A percentile compares a stretch with the other conserved stretches of the same genome.
phyloP scores from a whole-genome alignment of 2,797 vertebrate species.

The Enteromius unitaeniatus region DNA sequence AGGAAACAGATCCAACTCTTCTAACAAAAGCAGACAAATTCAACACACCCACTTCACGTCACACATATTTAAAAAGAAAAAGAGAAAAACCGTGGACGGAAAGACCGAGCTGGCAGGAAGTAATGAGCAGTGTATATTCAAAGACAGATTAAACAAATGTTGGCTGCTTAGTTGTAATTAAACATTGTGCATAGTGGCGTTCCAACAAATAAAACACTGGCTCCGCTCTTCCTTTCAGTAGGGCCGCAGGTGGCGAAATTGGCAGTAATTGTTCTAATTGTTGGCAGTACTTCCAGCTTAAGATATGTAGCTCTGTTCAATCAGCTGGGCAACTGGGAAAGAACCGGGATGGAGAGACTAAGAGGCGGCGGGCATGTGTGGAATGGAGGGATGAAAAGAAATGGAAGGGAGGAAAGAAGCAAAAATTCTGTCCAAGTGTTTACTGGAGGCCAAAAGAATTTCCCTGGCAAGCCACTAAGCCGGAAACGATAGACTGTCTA shows the following conservation, averaged over 20 bases:
- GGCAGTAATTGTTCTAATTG: slow-evolving; percentile 83
- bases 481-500: neutral
- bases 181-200: slow-evolving; percentile 77
- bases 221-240: slow-evolving; percentile 67
- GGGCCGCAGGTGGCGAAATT: slow-evolving; percentile 80
- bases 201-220: slow-evolving; percentile 69
- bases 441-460: slow-evolving; percentile 25
- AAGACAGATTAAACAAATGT: slow-evolving; percentile 75
- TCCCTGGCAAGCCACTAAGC: slow-evolving; percentile 28
- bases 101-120: slow-evolving; percentile 27
- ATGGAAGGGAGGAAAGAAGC: slow-evolving; percentile 44
- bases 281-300: slow-evolving; percentile 77
- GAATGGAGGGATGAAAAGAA: slow-evolving; percentile 54
- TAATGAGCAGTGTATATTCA: slow-evolving; percentile 58
- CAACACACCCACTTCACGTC: slow-evolving; percentile 45
- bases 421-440: slow-evolving; percentile 30
- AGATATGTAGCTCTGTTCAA: slow-evolving; percentile 72
- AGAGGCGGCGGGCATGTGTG: slow-evolving; percentile 25
- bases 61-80: slow-evolving; percentile 29
- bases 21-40: slow-evolving; percentile 67
- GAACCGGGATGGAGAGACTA: slow-evolving; percentile 33
- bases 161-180: slow-evolving; percentile 80
- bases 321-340: slow-evolving; percentile 48
- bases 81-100: slow-evolving; percentile 2
- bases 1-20: slow-evolving; percentile 23